phyloP scores from a whole-genome alignment of 30 jellyfish, hydroid and myxozoan genomes.

The Aurelia sp. region DNA sequence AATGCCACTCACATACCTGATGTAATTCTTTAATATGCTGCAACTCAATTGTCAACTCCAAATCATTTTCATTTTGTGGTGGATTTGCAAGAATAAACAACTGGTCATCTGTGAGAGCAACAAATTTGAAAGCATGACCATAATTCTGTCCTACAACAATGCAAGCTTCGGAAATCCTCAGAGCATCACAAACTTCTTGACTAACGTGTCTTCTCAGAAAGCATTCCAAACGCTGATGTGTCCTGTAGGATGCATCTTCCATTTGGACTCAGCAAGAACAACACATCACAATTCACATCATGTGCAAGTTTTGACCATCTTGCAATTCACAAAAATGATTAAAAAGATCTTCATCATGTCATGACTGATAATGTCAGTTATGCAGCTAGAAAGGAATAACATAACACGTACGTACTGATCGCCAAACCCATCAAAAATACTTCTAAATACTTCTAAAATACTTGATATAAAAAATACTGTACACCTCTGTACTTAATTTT shows the following conservation, averaged over 20 bases:
- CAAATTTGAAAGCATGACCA: conserved; percentile 67
- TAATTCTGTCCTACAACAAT: conserved; percentile 56
- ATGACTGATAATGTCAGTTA: too few relatives aligned
- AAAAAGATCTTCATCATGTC: too few relatives aligned
- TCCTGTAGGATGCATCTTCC: conserved; percentile 65
- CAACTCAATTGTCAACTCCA: conserved; percentile 45
- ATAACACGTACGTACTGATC: too few relatives aligned
- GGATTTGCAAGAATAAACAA: conserved; percentile 64
- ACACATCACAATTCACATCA: not conserved
- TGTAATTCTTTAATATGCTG: conserved; percentile 30
- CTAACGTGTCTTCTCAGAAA: conserved; percentile 48
- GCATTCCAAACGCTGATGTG: conserved; percentile 51
- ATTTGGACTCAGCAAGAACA: conserved; percentile 4
- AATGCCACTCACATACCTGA: conserved; percentile 3
- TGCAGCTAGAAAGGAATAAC: too few relatives aligned
- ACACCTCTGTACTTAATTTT: too few relatives aligned
- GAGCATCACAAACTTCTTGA: conserved; percentile 46
- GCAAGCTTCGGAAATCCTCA: conserved; percentile 66
- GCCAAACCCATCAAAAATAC: too few relatives aligned
- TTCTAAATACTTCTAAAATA: too few relatives aligned
- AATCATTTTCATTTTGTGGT: conserved; percentile 47
- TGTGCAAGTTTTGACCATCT: not conserved
- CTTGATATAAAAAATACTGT: too few relatives aligned
- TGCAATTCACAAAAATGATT: not conserved
- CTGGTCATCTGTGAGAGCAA: conserved; percentile 40